A percentile compares a stretch with the other conserved stretches of the same genome.
Evolutionary conservation across 2,113 vertebrate species (phyloP).

Genomic region (Bos javanicus): DNA sequence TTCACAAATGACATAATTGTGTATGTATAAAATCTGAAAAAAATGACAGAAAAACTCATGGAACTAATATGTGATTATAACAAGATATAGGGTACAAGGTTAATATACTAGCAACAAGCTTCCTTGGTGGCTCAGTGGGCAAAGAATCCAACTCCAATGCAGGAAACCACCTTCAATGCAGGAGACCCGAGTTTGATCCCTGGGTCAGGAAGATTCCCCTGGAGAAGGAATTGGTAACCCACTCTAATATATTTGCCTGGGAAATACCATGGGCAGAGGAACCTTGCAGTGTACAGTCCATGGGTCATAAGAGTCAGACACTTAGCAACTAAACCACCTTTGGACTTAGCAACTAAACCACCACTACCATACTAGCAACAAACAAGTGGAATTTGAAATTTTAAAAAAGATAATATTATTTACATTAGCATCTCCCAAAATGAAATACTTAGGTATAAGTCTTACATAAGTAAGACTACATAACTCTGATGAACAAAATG

Average conservation of each 20-base stretch:
- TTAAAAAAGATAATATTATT: background rate
- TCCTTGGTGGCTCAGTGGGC: background rate
- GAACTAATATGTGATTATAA: background rate
- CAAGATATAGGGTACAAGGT: background rate
- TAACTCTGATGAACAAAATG: background rate
- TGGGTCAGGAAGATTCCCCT: background rate
- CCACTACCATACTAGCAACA: background rate
- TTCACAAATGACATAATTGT: background rate
- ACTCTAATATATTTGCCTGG: background rate
- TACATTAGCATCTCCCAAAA: background rate
- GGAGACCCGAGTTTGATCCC: background rate
- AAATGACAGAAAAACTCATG: background rate
- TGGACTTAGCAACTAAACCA: background rate
- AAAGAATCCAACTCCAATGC: background rate
- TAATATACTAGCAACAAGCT: background rate
- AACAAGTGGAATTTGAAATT: background rate
- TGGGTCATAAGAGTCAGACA: background rate
- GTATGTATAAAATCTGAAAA: background rate
- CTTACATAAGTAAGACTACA: background rate
- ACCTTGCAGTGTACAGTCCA: background rate
- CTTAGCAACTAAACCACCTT: background rate
- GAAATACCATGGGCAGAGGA: background rate
- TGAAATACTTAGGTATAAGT: background rate
- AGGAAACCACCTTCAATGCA: background rate
- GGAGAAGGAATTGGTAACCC: background rate